Base-by-base conservation (phyloP, 2,113 vertebrate genomes). In the Pontoporia blainvillei region DNA sequence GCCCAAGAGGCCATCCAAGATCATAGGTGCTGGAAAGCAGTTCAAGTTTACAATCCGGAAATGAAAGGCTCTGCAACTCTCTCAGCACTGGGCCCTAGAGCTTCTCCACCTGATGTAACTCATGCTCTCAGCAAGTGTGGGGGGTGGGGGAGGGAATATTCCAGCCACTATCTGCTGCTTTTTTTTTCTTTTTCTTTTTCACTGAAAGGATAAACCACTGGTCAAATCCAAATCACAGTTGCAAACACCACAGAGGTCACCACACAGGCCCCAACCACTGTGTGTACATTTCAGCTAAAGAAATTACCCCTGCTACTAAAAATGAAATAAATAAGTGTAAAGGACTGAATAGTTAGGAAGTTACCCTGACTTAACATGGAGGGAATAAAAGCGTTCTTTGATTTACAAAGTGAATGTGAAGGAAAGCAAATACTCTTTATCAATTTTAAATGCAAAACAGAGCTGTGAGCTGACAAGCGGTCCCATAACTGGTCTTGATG, bases 361-460 rank as follows among this genome's bases (percentile, higher is more conserved):
- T 46, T 20, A 64, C 6, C 31, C 69, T 13, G 15, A 46, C 29
- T 8, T 94, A 66, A 72, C 2, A 41, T 0, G 2, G 41, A 81
- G 12, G 36, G 13, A 89, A 76, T 64, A 71, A 36, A 54, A 69
- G 41, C 64, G 12, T n/a, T 54, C 23, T 81, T 71, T 39, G 34
- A 71, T 72, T 96, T 76, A 88, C 20, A 87, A 85, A 95, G 84
- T 59, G 44, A 84, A 57, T 31, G 39, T 83, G 66, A 59, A 91
- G 21, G 67, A 84, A 94, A 94, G 64, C 52, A 93, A 89, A 71
- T 20, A 59, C 10, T 52, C 86, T 57, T 62, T 18, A 64, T 21
- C 59, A 49, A 89, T 62, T 92, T 95, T n/a, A 89, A 95, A 61
- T 15, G 41, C 20, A 86, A 27, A 75, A 49, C 1, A 61, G 20